Percentiles rank a stretch among this genome's conserved stretches.
These are phyloP conservation scores for Urechis unicinctus DNA, from an alignment of 2,888 invertebrate species.

Conservation along the genomic window DNA sequence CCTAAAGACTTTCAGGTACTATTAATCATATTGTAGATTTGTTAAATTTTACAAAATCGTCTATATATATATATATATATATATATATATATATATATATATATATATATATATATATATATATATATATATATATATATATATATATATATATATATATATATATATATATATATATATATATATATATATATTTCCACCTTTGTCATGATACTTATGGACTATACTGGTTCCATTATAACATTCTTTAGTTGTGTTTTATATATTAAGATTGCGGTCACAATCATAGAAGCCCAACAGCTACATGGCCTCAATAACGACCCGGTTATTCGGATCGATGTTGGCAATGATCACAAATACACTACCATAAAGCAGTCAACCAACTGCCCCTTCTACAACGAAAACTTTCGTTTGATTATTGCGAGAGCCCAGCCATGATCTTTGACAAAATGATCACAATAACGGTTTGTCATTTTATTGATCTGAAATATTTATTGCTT, in stretches of 20 bases:
- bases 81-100: too few relatives aligned
- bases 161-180: too few relatives aligned
- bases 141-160: too few relatives aligned
- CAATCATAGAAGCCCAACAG: slow-evolving; percentile 75
- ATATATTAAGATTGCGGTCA: slow-evolving; percentile 9
- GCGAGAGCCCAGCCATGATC: slow-evolving; percentile 16
- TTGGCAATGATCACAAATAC: slow-evolving; percentile 21
- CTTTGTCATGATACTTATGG: neutral
- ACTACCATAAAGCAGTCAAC: slow-evolving; percentile 22
- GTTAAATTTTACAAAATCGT: too few relatives aligned
- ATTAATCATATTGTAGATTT: neutral
- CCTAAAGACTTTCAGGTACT: slow-evolving; percentile 26
- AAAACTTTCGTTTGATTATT: slow-evolving; percentile 27
- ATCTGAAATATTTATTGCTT: neutral
- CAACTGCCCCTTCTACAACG: slow-evolving; percentile 25
- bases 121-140: too few relatives aligned
- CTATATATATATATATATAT: too few relatives aligned
- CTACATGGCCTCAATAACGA: slow-evolving; percentile 74
- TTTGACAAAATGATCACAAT: slow-evolving; percentile 26
- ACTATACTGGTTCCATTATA: neutral
- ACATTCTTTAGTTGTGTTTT: neutral
- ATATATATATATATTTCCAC: too few relatives aligned
- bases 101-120: too few relatives aligned
- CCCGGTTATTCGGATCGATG: slow-evolving; percentile 22
- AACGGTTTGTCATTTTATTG: slow-evolving; percentile 14